These are phyloP conservation scores for Xanthia icteritia DNA, from an alignment of 2,888 invertebrate species.

Conservation along the genomic window DNA sequence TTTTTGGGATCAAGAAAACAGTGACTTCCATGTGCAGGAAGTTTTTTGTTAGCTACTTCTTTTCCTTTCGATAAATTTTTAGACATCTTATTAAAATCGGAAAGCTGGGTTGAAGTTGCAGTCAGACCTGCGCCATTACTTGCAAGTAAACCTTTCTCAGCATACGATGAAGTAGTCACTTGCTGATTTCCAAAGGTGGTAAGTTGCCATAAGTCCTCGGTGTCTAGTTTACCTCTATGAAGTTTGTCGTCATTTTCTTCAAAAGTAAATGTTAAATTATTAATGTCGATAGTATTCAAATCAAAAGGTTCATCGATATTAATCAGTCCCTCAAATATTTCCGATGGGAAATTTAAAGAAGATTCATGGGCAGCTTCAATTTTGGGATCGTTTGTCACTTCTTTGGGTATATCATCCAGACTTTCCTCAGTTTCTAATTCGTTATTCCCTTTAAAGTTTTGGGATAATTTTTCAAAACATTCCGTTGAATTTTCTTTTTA, in stretches of 20 bases:
- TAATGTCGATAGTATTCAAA: not conserved
- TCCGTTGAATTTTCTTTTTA: not conserved
- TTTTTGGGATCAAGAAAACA: conserved; percentile 11
- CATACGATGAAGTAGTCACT: not conserved
- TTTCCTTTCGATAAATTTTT: not conserved
- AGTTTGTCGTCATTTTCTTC: not conserved
- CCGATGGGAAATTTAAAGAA: not conserved
- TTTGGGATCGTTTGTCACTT: not conserved
- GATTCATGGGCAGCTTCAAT: conserved; percentile 1
- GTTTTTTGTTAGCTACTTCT: too few species aligned
- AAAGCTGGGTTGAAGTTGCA: not conserved
- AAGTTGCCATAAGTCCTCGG: not conserved
- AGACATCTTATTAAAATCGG: not conserved
- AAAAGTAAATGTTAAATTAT: not conserved
- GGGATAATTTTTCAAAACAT: not conserved
- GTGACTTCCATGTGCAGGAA: not conserved
- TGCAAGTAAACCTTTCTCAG: conserved; percentile 15
- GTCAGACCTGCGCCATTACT: conserved; percentile 8
- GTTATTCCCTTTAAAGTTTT: not conserved
- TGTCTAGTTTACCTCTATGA: not conserved
- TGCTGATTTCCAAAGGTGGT: not conserved
- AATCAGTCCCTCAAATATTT: not conserved
- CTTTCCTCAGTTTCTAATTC: conserved; percentile 1
- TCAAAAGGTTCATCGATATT: conserved; percentile 1
- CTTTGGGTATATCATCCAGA: not conserved